Percentiles rank a stretch among this genome's conserved stretches.
Evolutionary conservation across 1,140 invertebrate genomes (phyloP).

Genomic region (Polypedilum vanderplanki): DNA sequence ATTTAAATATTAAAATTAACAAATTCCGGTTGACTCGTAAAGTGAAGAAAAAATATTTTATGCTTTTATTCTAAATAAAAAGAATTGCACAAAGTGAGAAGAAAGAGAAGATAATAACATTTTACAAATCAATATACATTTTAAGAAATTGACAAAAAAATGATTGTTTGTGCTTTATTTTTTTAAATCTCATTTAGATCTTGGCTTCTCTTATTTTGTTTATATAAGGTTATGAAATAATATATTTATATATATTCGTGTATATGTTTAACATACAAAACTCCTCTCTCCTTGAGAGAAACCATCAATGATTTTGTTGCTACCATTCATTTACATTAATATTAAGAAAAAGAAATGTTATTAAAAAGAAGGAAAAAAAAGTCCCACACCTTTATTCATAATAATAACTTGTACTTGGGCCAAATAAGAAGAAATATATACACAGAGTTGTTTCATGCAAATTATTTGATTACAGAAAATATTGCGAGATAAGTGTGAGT

Average conservation of each 20-base stretch:
- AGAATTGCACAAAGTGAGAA: too few relatives aligned
- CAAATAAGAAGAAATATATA: too few relatives aligned
- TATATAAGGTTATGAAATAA: slow-evolving; percentile 19
- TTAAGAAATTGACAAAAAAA: too few relatives aligned
- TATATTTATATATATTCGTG: neutral
- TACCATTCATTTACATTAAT: neutral
- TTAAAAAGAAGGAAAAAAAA: neutral
- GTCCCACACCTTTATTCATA: neutral
- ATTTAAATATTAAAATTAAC: too few relatives aligned
- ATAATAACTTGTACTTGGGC: neutral
- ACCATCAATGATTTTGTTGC: too few relatives aligned
- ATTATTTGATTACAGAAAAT: neutral
- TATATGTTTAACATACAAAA: slow-evolving; percentile 4
- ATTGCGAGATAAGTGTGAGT: neutral
- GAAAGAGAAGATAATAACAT: too few relatives aligned
- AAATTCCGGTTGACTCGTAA: too few relatives aligned
- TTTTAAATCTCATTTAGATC: too few relatives aligned
- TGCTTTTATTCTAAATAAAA: too few relatives aligned
- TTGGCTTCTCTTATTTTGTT: neutral
- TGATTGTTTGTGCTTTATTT: too few relatives aligned
- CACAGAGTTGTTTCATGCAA: neutral
- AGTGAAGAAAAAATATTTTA: too few relatives aligned
- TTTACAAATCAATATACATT: too few relatives aligned
- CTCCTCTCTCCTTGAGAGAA: neutral
- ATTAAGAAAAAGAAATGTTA: neutral